Percentiles rank a stretch among this genome's conserved stretches.
Conservation (phyloP, 2,888 invertebrate species). For the Hipparchia sbordonii region DNA sequence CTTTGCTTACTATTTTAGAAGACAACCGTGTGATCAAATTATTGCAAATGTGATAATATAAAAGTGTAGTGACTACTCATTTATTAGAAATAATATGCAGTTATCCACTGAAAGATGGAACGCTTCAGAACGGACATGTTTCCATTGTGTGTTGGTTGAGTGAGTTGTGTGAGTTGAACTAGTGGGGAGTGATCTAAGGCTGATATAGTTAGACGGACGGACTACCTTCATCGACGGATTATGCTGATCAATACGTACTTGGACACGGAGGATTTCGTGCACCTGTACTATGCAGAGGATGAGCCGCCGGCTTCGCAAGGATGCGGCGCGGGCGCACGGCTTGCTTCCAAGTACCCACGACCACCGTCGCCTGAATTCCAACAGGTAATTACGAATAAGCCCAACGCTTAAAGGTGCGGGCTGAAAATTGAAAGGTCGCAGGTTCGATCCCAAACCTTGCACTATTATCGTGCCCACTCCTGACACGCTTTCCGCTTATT, state of each 20-base stretch:
- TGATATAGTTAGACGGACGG: conserved; percentile 54
- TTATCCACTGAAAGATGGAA: conserved; percentile 62
- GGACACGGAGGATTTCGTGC: conserved; percentile 82
- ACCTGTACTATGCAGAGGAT: conserved; percentile 78
- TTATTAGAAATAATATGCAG: conserved; percentile 54
- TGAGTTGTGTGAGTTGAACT: conserved; percentile 67
- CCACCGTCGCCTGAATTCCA: conserved; percentile 74
- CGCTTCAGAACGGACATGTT: conserved; percentile 62
- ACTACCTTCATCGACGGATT: conserved; percentile 64
- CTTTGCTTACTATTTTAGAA: conserved; percentile 47
- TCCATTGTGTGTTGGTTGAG: conserved; percentile 62
- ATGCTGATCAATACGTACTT: conserved; percentile 81
- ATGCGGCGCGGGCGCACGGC: conserved; percentile 74
- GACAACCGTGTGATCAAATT: conserved; percentile 58
- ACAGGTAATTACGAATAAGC: conserved; percentile 54
- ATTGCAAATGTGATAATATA: conserved; percentile 77
- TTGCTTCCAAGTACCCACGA: conserved; percentile 75
- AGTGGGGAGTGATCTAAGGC: conserved; percentile 52
- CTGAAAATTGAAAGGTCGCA: neutral
- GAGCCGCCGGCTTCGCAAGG: conserved; percentile 69
- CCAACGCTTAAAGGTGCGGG: too few relatives aligned
- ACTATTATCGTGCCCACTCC: too few relatives aligned
- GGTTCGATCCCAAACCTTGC: too few relatives aligned
- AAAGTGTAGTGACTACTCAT: conserved; percentile 68
- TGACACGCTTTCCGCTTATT: too few relatives aligned